Conservation (phyloP, 2,797 vertebrate species). For the Sebastes itinus region DNA sequence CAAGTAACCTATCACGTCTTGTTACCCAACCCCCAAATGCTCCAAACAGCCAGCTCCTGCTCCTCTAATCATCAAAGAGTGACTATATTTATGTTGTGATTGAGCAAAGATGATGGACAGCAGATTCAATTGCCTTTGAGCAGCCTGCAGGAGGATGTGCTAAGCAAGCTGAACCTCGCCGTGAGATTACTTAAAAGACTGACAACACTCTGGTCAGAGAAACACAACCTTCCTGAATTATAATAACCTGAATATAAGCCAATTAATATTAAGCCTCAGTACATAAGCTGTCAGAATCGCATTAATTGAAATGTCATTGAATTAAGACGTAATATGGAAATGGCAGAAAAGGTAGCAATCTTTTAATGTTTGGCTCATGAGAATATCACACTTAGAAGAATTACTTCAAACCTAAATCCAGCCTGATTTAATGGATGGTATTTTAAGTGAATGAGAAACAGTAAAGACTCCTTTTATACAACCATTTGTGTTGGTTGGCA, state of each 20-base stretch:
- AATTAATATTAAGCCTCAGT: conserved; percentile 15
- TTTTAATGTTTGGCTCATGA: not conserved
- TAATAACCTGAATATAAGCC: not conserved
- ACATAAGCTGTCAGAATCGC: not conserved
- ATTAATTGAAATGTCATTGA: not conserved
- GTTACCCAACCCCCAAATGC: not conserved
- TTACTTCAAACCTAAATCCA: not conserved
- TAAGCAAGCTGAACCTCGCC: conserved; percentile 3
- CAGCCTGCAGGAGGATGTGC: conserved; percentile 7
- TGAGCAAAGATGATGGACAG: conserved; percentile 11
- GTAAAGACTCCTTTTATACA: not conserved
- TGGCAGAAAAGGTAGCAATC: not conserved
- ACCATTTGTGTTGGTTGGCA: too few species aligned
- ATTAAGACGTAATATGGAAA: not conserved
- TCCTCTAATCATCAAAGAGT: conserved; percentile 19
- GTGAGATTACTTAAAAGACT: conserved; percentile 24
- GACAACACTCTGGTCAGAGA: conserved; percentile 9
- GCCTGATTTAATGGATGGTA: not conserved
- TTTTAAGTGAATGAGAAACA: not conserved
- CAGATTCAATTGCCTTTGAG: conserved; percentile 2
- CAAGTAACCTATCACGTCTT: not conserved
- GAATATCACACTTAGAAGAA: not conserved
- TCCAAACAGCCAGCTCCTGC: not conserved
- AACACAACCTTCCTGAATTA: conserved; percentile 11
- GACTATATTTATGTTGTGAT: not conserved